These are phyloP conservation scores for Clarias laeviceps DNA, from an alignment of 2,797 vertebrate species.

Conservation along the genomic window DNA sequence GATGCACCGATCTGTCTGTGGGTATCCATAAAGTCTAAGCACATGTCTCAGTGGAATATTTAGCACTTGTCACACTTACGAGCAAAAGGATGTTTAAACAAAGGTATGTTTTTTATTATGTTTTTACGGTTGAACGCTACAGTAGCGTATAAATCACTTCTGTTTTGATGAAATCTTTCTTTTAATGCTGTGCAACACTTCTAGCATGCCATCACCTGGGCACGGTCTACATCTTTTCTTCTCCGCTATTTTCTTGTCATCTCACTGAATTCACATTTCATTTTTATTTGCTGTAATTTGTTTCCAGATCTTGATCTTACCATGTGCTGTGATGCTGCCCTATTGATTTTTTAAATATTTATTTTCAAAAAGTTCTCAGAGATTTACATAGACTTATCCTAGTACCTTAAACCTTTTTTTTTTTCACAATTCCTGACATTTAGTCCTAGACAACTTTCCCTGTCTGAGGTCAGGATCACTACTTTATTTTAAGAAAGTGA, in stretches of 20 bases:
- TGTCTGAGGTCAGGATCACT: too few relatives aligned
- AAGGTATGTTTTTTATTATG: background rate
- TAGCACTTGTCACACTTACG: too few relatives aligned
- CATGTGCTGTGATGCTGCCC: background rate
- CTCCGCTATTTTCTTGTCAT: background rate
- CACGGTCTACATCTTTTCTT: background rate
- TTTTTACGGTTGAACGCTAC: background rate
- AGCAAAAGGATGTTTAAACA: background rate
- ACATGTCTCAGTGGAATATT: background rate
- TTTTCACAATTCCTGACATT: too few relatives aligned
- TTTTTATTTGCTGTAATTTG: background rate
- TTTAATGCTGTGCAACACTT: background rate
- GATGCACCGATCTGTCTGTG: background rate
- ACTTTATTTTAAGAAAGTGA: too few relatives aligned
- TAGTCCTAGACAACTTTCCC: too few relatives aligned
- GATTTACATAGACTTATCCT: too few relatives aligned
- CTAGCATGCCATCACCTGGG: background rate
- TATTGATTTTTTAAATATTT: background rate
- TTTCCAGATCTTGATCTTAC: background rate
- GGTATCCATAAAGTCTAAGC: background rate
- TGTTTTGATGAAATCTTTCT: background rate
- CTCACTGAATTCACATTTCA: background rate
- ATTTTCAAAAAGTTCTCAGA: too few relatives aligned
- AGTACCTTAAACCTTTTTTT: too few relatives aligned
- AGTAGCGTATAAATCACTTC: background rate